Conservation (phyloP, 2,113 vertebrate species). For the Lagopus leucura region DNA sequence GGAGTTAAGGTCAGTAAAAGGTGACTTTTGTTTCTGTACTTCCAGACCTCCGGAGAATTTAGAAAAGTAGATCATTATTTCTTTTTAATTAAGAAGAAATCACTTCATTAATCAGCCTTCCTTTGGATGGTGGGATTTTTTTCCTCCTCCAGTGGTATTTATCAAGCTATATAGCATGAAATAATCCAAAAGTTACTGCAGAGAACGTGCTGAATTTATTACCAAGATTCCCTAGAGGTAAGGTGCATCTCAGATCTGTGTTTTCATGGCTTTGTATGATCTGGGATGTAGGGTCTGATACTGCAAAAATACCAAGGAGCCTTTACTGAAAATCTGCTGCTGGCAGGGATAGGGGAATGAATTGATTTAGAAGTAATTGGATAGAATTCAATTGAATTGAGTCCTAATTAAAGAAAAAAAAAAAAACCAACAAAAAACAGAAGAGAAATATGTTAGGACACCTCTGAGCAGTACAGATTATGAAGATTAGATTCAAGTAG, state of each 20-base stretch:
- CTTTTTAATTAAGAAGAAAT: not conserved
- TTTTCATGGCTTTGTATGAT: not conserved
- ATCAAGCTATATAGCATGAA: not conserved
- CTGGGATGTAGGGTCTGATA: not conserved
- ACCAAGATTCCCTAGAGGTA: not conserved
- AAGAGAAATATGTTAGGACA: not conserved
- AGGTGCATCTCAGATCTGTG: not conserved
- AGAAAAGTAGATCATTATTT: not conserved
- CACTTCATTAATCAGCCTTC: not conserved
- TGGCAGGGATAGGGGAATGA: not conserved
- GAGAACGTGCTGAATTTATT: not conserved
- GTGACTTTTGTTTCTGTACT: not conserved
- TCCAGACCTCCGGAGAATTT: not conserved
- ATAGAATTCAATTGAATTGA: not conserved
- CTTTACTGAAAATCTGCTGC: constrained; percentile 21
- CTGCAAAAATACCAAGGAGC: not conserved
- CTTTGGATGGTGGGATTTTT: not conserved
- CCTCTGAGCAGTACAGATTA: not conserved
- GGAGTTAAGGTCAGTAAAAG: constrained; percentile 38
- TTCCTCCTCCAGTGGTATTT: not conserved
- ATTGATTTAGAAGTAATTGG: constrained; percentile 33
- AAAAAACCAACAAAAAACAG: not conserved
- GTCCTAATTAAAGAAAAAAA: constrained; percentile 12
- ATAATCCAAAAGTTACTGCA: not conserved
- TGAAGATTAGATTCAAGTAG: not conserved